These are phyloP conservation scores for Galeruca laticollis DNA, from an alignment of 2,888 invertebrate genomes.

Conservation along the genomic window DNA sequence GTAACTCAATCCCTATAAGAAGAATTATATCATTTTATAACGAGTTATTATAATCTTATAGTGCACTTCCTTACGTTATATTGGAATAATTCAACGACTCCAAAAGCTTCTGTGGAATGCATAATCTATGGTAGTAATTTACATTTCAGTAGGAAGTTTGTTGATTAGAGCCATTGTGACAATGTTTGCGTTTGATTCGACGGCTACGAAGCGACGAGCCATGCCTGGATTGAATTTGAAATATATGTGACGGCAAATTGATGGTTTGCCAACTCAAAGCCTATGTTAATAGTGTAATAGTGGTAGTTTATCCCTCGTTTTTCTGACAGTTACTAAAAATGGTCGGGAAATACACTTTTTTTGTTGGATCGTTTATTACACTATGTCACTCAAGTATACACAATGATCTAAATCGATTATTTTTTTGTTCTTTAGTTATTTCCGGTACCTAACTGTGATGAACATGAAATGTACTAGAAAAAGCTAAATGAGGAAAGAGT, in stretches of 20 bases:
- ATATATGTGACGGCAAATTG: constrained; percentile 27
- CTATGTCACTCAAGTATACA: background rate
- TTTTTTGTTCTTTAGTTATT: too few species aligned
- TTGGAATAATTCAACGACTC: background rate
- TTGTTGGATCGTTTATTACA: background rate
- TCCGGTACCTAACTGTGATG: too few species aligned
- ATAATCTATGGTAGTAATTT: constrained; percentile 23
- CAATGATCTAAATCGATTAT: too few species aligned
- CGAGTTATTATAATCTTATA: background rate
- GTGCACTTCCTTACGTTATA: background rate
- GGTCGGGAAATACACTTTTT: background rate
- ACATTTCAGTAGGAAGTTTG: constrained; percentile 30
- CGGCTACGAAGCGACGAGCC: background rate
- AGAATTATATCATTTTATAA: too few species aligned
- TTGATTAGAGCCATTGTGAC: constrained; percentile 30
- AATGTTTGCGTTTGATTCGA: constrained; percentile 29
- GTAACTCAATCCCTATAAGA: too few species aligned
- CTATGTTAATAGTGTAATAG: constrained; percentile 6
- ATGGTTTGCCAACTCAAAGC: constrained; percentile 7
- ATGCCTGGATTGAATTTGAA: constrained; percentile 19
- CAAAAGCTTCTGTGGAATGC: constrained; percentile 5
- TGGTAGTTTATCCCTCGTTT: background rate
- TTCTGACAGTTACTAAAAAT: background rate
- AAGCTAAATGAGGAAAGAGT: too few species aligned
- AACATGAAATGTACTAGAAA: too few species aligned